Percentiles rank a stretch among this genome's conserved stretches.
Conservation (phyloP, 2,797 vertebrate species). For the Telmatherina bonti region DNA sequence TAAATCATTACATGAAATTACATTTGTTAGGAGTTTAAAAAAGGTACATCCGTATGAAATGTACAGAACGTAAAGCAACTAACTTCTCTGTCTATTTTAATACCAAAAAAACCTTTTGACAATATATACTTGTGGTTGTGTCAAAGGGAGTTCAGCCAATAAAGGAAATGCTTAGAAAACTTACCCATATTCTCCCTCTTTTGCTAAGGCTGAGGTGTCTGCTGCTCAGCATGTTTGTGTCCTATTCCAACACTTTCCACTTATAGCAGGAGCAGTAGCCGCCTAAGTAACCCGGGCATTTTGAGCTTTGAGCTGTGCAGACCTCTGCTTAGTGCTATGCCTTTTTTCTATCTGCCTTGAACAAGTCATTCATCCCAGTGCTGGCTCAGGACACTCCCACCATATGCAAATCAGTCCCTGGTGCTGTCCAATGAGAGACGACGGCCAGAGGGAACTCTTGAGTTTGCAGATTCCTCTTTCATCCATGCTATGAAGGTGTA, state of each 20-base stretch:
- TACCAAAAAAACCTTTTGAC: constrained; percentile 6
- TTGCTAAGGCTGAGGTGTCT: constrained; percentile 69
- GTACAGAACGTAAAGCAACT: not conserved
- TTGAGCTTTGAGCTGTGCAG: constrained; percentile 69
- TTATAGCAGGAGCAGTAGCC: constrained; percentile 68
- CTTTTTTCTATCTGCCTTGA: constrained; percentile 79
- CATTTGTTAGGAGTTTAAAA: not conserved
- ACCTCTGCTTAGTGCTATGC: constrained; percentile 75
- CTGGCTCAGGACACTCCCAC: constrained; percentile 80
- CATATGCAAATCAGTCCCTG: constrained; percentile 76
- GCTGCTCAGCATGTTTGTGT: constrained; percentile 82
- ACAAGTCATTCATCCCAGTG: constrained; percentile 81
- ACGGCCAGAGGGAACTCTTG: constrained; percentile 45
- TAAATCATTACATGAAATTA: constrained; percentile 6
- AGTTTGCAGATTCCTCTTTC: constrained; percentile 58
- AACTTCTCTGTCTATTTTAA: not conserved
- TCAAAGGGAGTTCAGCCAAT: constrained; percentile 27
- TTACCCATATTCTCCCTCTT: constrained; percentile 83
- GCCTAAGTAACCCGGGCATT: constrained; percentile 75
- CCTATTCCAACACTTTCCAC: constrained; percentile 68
- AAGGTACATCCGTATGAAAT: constrained; percentile 3
- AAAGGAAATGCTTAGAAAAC: constrained; percentile 57
- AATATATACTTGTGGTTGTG: not conserved
- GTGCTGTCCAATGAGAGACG: constrained; percentile 75
- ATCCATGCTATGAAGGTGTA: constrained; percentile 18